Evolutionary conservation across 2,113 vertebrate species (phyloP).

Genomic region (Tachysurus fulvidraco): DNA sequence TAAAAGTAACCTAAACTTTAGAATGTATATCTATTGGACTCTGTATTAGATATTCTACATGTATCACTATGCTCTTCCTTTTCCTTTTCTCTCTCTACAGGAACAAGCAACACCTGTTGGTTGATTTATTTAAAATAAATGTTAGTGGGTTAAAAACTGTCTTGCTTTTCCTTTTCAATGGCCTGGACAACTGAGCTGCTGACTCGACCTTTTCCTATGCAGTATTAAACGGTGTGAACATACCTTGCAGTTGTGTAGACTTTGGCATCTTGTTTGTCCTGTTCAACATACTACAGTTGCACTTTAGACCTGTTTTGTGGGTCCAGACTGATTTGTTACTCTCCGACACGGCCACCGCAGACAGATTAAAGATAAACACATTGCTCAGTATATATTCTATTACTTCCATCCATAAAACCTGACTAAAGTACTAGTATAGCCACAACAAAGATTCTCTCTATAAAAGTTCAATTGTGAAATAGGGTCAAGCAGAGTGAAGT

Average conservation of each 20-base stretch:
- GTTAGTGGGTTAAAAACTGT: background rate
- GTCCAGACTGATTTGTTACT: conserved; percentile 8
- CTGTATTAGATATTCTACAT: too few relatives aligned
- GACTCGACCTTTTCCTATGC: background rate
- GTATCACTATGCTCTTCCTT: background rate
- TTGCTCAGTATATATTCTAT: too few relatives aligned
- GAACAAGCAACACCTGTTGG: background rate
- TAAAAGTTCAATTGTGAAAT: too few relatives aligned
- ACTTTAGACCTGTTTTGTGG: background rate
- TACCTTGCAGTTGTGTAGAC: background rate
- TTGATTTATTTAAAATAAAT: conserved; percentile 24
- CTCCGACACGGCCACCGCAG: background rate
- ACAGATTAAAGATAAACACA: background rate
- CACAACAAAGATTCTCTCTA: background rate
- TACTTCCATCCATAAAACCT: background rate
- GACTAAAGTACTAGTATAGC: background rate
- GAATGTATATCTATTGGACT: too few relatives aligned
- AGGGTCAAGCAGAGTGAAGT: too few relatives aligned
- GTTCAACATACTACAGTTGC: background rate
- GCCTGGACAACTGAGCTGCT: too few relatives aligned
- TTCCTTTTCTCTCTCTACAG: background rate
- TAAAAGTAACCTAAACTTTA: too few relatives aligned
- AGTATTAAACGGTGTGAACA: background rate
- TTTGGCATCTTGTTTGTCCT: conserved; percentile 13
- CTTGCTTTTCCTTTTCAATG: background rate